Evolutionary conservation across 2,113 vertebrate species (phyloP).

Genomic region (Micronycteris hirsuta): DNA sequence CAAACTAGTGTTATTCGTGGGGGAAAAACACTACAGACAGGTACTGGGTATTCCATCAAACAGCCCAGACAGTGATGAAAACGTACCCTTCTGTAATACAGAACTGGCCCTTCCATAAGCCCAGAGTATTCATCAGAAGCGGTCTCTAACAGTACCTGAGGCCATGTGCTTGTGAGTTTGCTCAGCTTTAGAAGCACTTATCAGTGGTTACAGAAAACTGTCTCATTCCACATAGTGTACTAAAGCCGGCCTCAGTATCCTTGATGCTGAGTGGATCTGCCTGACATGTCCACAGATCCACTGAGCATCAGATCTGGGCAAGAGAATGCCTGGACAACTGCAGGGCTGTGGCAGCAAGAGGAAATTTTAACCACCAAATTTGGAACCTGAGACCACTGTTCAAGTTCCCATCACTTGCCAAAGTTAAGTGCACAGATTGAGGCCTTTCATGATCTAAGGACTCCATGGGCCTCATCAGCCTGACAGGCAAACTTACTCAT

Average conservation of each 20-base stretch:
- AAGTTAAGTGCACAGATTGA: background rate
- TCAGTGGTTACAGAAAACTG: background rate
- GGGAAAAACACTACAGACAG: background rate
- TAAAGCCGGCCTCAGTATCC: background rate
- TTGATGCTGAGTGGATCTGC: background rate
- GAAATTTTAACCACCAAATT: background rate
- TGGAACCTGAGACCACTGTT: background rate
- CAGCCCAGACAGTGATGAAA: background rate
- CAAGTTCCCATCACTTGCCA: background rate
- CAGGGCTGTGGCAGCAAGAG: background rate
- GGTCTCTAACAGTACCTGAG: background rate
- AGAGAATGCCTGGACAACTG: background rate
- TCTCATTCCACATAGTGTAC: rapidly evolving
- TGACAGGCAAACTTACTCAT: background rate
- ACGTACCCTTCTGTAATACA: background rate
- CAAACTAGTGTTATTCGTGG: constrained; percentile 17
- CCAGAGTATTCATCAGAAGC: background rate
- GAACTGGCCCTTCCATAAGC: background rate
- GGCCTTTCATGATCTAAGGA: background rate
- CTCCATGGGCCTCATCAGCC: rapidly evolving
- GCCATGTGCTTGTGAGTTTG: background rate
- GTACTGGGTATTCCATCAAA: background rate
- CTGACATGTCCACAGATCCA: background rate
- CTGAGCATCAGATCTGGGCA: background rate
- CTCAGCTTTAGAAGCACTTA: background rate